These are phyloP conservation scores for Thomomys bottae DNA, from an alignment of 2,113 vertebrate species.

Conservation along the genomic window DNA sequence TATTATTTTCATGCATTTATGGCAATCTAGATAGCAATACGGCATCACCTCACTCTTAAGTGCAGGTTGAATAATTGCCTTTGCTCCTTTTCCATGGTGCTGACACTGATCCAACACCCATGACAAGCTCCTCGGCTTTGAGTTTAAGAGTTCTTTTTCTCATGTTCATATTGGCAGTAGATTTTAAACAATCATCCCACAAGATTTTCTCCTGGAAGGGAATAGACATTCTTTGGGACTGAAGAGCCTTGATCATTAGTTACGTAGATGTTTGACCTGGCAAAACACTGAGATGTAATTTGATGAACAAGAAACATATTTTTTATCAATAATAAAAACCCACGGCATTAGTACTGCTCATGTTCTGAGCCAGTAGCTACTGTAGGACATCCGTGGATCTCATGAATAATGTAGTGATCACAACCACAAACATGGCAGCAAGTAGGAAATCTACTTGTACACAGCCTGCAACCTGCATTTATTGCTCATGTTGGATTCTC, in stretches of 20 bases:
- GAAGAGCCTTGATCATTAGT: slow-evolving; percentile 65
- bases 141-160: slow-evolving; percentile 56
- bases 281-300: slow-evolving; percentile 53
- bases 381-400: background rate
- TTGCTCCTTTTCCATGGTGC: background rate
- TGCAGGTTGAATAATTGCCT: background rate
- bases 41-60: background rate
- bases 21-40: background rate
- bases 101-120: slow-evolving; percentile 55
- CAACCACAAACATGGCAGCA: background rate
- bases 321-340: slow-evolving; percentile 56
- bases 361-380: slow-evolving; percentile 55
- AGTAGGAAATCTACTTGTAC: background rate
- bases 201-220: slow-evolving; percentile 67
- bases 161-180: slow-evolving; percentile 56
- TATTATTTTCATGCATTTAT: slow-evolving; percentile 10
- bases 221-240: slow-evolving; percentile 70
- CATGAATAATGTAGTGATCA: background rate
- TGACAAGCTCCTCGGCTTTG: slow-evolving; percentile 53
- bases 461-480: background rate
- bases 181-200: slow-evolving; percentile 62
- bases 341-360: background rate
- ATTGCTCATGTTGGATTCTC: background rate
- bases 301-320: slow-evolving; percentile 63
- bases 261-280: slow-evolving; percentile 64